Evolutionary conservation across 2,113 vertebrate species (phyloP), one percentile per base, ranked within the genome.

Genomic region (Chloebia gouldiae): DNA sequence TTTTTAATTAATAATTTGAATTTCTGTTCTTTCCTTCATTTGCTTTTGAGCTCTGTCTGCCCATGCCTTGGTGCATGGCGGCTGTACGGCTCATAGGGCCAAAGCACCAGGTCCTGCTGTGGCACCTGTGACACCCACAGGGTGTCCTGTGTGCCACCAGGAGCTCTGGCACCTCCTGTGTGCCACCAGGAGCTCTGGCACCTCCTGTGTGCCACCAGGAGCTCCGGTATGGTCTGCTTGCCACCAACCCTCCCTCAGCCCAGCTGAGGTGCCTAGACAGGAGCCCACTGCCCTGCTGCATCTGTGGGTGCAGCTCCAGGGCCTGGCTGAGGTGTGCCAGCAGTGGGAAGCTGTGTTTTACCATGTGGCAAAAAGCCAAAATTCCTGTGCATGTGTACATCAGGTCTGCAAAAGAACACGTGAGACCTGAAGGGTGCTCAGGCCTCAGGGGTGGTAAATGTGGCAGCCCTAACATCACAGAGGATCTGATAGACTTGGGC

Each of bases 71-170:
- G 9, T 6, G 9, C 11, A 2, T 10, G 44, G 17, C 18, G 39
- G 40, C 45, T 4, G 0, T 11, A 6, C 3, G 2, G 44, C 39
- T 61, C 24, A 3, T 0, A 1, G 6, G 15, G 33, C 45, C 0
- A 0, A 75, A n/a, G 14, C 13, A 11, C 2, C 23, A 20, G 61
- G 21, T 20, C 30, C 19, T 2, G 0, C 25, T 6, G 40, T 47
- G 49, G 22, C 27, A 37, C 33, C 22, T 1, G 5, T 39, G 39
- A 39, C 39, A 39, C 39, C 39, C 39, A 39, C 39, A 39, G 39
- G 8, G 8, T 57, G 76, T 37, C 44, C 28, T 18, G n/a, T 3
- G 11, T 11, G 11, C 0, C 16, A 35, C 17, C 28, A 39, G 40
- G 54, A 30, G 14, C 20, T 23, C 4, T 5, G 15, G 12, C 10